Evolutionary conservation across 2,888 invertebrate species (phyloP).

Genomic region (Formica aserva): DNA sequence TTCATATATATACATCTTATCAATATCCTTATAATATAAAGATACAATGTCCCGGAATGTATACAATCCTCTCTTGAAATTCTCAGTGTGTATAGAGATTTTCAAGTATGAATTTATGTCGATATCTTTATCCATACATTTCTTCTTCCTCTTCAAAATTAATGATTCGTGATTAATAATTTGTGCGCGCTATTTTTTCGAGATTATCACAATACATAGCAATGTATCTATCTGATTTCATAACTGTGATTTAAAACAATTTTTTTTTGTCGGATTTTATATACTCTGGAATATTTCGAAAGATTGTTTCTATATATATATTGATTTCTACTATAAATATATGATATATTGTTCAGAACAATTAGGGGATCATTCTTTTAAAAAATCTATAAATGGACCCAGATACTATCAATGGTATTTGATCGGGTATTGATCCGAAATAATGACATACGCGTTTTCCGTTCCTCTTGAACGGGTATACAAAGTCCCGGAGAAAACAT

Average conservation of each 20-base stretch:
- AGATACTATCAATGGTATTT: background rate
- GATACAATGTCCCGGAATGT: slow-evolving; percentile 1
- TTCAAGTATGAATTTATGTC: background rate
- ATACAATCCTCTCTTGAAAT: background rate
- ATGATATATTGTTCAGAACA: background rate
- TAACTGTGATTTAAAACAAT: background rate
- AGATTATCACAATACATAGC: background rate
- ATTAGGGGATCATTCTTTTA: background rate
- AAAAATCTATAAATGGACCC: background rate
- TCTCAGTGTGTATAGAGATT: background rate
- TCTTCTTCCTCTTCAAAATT: background rate
- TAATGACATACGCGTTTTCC: too few relatives aligned
- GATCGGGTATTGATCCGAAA: too few relatives aligned
- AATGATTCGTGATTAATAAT: background rate
- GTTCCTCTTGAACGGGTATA: too few relatives aligned
- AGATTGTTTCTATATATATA: slow-evolving; percentile 11
- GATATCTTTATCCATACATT: background rate
- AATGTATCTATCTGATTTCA: background rate
- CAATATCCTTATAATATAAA: slow-evolving; percentile 7
- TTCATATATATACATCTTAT: slow-evolving; percentile 15
- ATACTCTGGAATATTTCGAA: background rate
- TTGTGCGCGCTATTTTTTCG: background rate
- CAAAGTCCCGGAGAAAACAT: too few relatives aligned
- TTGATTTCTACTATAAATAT: slow-evolving; percentile 62
- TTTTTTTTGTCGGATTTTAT: background rate